A percentile compares a stretch with the other conserved stretches of the same genome.
These are phyloP conservation scores for Mormyrus iriodes DNA, from an alignment of 2,113 vertebrate species.

Conservation along the genomic window DNA sequence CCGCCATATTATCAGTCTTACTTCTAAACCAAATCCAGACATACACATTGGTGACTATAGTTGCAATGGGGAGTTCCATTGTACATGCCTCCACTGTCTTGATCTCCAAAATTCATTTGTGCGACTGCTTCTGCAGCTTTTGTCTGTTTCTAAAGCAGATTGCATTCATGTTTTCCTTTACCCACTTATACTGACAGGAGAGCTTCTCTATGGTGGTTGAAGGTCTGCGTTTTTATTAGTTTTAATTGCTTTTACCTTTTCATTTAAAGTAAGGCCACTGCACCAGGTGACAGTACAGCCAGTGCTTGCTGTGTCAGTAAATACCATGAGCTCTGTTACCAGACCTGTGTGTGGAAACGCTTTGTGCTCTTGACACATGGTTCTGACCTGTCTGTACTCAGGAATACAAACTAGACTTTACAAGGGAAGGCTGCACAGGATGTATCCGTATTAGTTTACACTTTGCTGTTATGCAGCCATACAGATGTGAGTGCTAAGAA, in stretches of 20 bases:
- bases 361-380: conserved; percentile 46
- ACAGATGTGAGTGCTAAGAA: background rate
- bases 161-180: background rate
- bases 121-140: background rate
- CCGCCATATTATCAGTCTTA: conserved; percentile 16
- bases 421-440: conserved; percentile 41
- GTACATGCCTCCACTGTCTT: background rate
- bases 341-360: conserved; percentile 25
- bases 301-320: background rate
- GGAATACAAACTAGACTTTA: conserved; percentile 54
- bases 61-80: background rate
- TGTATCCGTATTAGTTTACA: background rate
- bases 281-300: background rate
- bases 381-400: conserved; percentile 43
- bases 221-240: background rate
- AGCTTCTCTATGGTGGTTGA: background rate
- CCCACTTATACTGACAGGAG: background rate
- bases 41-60: background rate
- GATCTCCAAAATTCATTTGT: background rate
- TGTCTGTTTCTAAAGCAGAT: background rate
- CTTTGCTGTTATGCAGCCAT: background rate
- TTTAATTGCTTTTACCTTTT: background rate
- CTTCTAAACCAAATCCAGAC: conserved; percentile 14
- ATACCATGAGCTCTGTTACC: background rate
- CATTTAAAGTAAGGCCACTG: background rate